A percentile compares a stretch with the other conserved stretches of the same genome.
These are phyloP conservation scores for Nothura maculosa DNA, from an alignment of 2,797 vertebrate species.

Conservation along the genomic window DNA sequence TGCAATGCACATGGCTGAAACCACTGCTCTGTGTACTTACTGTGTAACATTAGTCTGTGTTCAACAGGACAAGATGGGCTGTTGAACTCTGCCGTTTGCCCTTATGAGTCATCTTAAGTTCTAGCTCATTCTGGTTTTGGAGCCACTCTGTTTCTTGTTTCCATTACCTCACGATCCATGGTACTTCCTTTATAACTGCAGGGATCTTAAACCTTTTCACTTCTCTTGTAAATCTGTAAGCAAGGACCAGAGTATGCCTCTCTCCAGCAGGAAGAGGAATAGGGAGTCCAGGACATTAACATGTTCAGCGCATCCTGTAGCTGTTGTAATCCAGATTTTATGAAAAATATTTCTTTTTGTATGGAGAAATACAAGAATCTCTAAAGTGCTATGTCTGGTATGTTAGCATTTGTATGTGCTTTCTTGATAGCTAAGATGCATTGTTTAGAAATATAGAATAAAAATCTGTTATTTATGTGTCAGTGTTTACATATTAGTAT, in stretches of 20 bases:
- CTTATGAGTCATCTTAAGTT: not conserved
- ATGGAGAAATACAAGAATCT: not conserved
- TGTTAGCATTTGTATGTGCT: not conserved
- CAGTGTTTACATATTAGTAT: conserved; percentile 1
- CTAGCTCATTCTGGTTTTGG: not conserved
- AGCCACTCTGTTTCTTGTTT: conserved; percentile 17
- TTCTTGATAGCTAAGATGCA: not conserved
- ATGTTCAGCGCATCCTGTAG: not conserved
- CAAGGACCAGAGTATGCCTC: not conserved
- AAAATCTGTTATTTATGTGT: not conserved
- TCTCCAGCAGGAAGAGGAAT: not conserved
- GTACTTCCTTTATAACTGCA: conserved; percentile 47
- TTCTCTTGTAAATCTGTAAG: not conserved
- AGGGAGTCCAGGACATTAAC: not conserved
- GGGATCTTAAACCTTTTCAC: not conserved
- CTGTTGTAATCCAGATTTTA: not conserved
- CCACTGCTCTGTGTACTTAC: not conserved
- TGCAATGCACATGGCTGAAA: not conserved
- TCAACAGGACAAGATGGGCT: not conserved
- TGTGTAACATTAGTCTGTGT: not conserved
- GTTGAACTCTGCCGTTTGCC: not conserved
- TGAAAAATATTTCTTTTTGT: not conserved
- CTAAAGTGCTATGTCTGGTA: not conserved
- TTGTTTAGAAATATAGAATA: not conserved
- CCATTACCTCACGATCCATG: not conserved